Base-by-base conservation (phyloP, 2,888 invertebrate species). In the Amphipoea oculea region DNA sequence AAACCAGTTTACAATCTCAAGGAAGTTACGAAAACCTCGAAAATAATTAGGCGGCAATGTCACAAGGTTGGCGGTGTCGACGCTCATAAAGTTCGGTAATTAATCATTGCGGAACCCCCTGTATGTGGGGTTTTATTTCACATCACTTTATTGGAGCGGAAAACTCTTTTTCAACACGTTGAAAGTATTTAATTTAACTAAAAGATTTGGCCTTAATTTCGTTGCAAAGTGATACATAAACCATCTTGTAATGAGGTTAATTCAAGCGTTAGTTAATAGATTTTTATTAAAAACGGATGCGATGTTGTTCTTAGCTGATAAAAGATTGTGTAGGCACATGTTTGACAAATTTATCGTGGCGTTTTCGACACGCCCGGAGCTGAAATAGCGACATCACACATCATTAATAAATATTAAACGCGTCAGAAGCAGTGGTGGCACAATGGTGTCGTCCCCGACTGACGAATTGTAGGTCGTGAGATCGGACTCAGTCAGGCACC, bases 51-150 rank as follows among this genome's bases (percentile, higher is more conserved):
- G 73, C 71, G 78, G 74, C 73, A 71, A 69, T 87, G 82, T 87
- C 80, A 86, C 76, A 82, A 79, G 83, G 81, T 87, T 82, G 85
- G 80, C 48, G 73, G 76, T 86, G 91, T 86, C 89, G 86, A 86
- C 90, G 83, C 86, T 86, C 86, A 88, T 87, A 88, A 92, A 92
- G 86, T 92, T 92, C 73, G 40, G 88, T 89, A 89, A 92, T 89
- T 92, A 92, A 92, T 92, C 91, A 91, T 82, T 79, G 77, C 51
- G 9, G 73, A 74, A 84, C 76, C 81, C 75, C 67, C 66, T 60
- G 78, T 79, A 89, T 87, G 83, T 82, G 76, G 81, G 76, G 89
- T 91, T 88, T 89, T 89, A 89, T 90, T 88, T 87, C 88, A 80
- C 89, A 85, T 84, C 84, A 87, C 83, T 89, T 90, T 87, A 91